phyloP scores from a whole-genome alignment of 2,888 invertebrate species.

The Girardia tigrina region DNA sequence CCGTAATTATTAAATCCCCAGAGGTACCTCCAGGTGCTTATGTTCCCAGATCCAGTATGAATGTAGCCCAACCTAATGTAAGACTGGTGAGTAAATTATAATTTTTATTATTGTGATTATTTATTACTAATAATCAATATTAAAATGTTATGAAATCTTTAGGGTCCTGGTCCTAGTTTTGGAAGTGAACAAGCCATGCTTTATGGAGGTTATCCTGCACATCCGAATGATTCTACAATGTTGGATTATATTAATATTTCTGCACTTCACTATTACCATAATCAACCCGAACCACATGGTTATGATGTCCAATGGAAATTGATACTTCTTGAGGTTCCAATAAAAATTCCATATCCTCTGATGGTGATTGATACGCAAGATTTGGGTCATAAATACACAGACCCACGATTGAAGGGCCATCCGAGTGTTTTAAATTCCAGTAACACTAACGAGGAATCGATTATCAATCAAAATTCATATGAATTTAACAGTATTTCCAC shows the following conservation, averaged over 20 bases:
- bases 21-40: conserved; percentile 29
- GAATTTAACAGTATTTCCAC: not conserved
- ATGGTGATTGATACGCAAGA: conserved; percentile 32
- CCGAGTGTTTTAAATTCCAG: conserved; percentile 6
- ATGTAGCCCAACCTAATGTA: not conserved
- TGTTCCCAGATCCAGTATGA: conserved; percentile 21
- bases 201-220: not conserved
- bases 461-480: not conserved
- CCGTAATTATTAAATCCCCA: not conserved
- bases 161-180: not conserved
- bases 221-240: not conserved
- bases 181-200: not conserved
- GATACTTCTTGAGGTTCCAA: conserved; percentile 32
- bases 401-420: conserved; percentile 35
- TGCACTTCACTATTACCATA: not conserved
- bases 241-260: not conserved
- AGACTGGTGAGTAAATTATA: conserved; percentile 24
- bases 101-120: not conserved
- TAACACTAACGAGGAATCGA: not conserved
- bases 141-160: no score
- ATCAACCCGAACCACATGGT: not conserved
- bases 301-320: conserved; percentile 26
- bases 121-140: not conserved
- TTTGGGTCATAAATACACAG: conserved; percentile 29
- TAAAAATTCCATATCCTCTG: conserved; percentile 34